Conservation (phyloP, 2,888 invertebrate species). For the Monopis laevigella region DNA sequence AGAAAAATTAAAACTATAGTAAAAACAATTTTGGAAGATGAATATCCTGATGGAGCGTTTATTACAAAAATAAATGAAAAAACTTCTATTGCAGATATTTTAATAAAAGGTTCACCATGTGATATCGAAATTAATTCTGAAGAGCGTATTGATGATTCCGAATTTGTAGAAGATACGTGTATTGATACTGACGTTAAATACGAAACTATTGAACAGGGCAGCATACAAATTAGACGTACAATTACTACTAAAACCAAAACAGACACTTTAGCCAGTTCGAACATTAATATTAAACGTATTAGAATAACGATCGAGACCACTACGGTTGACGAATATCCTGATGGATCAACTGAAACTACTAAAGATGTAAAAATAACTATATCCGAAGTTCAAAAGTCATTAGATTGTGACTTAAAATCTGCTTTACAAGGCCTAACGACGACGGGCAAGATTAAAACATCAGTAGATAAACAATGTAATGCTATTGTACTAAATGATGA, state of each 20-base stretch:
- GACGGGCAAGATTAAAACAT: slow-evolving; percentile 53
- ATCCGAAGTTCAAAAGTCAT: slow-evolving; percentile 57
- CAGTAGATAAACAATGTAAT: slow-evolving; percentile 59
- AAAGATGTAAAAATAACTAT: slow-evolving; percentile 63
- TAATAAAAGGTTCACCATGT: slow-evolving; percentile 26
- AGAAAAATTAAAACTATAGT: slow-evolving; percentile 47
- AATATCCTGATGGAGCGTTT: slow-evolving; percentile 50
- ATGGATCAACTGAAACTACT: slow-evolving; percentile 65
- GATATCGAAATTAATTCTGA: slow-evolving; percentile 26
- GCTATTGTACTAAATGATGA: slow-evolving; percentile 52
- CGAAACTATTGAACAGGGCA: slow-evolving; percentile 42
- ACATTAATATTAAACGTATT: slow-evolving; percentile 62
- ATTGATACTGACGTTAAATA: slow-evolving; percentile 49
- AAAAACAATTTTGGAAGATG: slow-evolving; percentile 42
- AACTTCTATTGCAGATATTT: slow-evolving; percentile 44
- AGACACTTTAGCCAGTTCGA: slow-evolving; percentile 56
- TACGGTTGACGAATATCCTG: slow-evolving; percentile 54
- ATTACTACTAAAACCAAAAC: slow-evolving; percentile 55
- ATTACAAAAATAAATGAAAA: slow-evolving; percentile 52
- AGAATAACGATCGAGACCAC: slow-evolving; percentile 66
- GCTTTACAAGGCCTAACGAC: slow-evolving; percentile 46
- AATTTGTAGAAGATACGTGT: slow-evolving; percentile 46
- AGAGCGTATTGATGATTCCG: slow-evolving; percentile 35
- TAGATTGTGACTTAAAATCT: slow-evolving; percentile 52
- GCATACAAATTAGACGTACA: slow-evolving; percentile 41